phyloP scores from a whole-genome alignment of 2,113 vertebrate species.

The Corythoichthys haematopterus region DNA sequence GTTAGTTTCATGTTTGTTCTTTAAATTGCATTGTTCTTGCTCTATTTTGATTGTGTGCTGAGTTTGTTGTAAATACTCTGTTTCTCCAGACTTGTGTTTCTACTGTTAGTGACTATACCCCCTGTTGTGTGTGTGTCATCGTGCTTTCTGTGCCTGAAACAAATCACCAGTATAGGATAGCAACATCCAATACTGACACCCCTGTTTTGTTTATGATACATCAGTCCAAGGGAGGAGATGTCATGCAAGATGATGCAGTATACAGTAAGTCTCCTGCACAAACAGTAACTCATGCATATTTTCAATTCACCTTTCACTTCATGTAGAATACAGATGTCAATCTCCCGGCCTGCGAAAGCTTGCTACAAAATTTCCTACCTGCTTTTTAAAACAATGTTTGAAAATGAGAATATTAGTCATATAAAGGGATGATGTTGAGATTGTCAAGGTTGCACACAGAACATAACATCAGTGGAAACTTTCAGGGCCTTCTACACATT shows the following conservation, averaged over 20 bases:
- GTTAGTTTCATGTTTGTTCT: too few relatives aligned
- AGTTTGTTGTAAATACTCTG: slow-evolving; percentile 10
- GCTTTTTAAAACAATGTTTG: neutral
- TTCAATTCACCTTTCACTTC: neutral
- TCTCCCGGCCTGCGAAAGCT: neutral
- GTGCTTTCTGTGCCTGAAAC: slow-evolving; percentile 23
- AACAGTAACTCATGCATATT: neutral
- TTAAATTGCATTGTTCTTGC: neutral
- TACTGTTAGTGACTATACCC: slow-evolving; percentile 16
- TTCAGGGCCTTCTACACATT: too few relatives aligned
- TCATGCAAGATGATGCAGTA: slow-evolving; percentile 46
- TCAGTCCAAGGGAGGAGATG: slow-evolving; percentile 42
- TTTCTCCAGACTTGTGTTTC: slow-evolving; percentile 6
- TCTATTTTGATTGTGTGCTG: neutral
- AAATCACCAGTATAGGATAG: slow-evolving; percentile 24
- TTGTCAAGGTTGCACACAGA: too few relatives aligned
- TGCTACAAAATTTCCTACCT: neutral
- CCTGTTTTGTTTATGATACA: slow-evolving; percentile 38
- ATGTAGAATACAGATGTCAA: neutral
- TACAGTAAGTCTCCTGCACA: slow-evolving; percentile 49
- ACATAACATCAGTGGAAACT: too few relatives aligned
- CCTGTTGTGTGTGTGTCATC: slow-evolving; percentile 9
- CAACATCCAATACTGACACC: slow-evolving; percentile 13
- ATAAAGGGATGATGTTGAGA: too few relatives aligned
- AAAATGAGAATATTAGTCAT: too few relatives aligned